Evolutionary conservation across 2,113 vertebrate species (phyloP).

Genomic region (Anser brachyrhynchus): DNA sequence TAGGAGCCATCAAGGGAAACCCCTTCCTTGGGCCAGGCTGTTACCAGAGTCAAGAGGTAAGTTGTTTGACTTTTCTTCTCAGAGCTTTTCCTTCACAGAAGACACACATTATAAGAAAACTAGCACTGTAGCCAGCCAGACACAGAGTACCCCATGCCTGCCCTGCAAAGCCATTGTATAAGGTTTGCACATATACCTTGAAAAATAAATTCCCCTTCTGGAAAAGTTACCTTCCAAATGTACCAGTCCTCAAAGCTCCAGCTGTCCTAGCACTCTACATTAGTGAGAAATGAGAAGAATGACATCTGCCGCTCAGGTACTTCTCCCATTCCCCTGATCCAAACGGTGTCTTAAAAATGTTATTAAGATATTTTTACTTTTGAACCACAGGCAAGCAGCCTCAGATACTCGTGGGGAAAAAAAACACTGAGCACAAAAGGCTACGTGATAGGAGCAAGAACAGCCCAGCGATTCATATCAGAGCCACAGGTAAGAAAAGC

Average conservation of each 20-base stretch:
- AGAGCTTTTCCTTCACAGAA: neutral
- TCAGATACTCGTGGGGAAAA: slow-evolving; percentile 64
- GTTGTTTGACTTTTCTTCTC: neutral
- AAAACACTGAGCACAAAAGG: slow-evolving; percentile 82
- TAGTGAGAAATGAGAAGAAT: neutral
- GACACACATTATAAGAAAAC: neutral
- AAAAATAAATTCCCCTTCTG: neutral
- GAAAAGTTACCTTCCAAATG: neutral
- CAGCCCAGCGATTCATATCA: slow-evolving; percentile 71
- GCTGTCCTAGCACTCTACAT: fast-evolving
- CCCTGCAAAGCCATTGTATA: neutral
- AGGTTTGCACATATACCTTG: neutral
- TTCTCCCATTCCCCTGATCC: neutral
- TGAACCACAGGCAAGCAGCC: slow-evolving; percentile 65
- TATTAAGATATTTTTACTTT: neutral
- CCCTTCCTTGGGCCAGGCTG: slow-evolving; percentile 77
- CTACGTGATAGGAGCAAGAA: slow-evolving; percentile 84
- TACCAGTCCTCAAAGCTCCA: neutral
- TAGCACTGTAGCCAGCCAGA: fast-evolving
- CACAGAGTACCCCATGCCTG: fast-evolving
- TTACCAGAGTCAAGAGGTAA: slow-evolving; percentile 79
- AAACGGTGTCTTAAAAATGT: neutral
- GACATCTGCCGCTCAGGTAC: fast-evolving
- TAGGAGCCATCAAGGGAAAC: neutral
- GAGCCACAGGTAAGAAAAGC: slow-evolving; percentile 68